A percentile compares a stretch with the other conserved stretches of the same genome.
These are phyloP conservation scores for Clarias pachynema DNA, from an alignment of 2,797 vertebrate genomes.

Conservation along the genomic window DNA sequence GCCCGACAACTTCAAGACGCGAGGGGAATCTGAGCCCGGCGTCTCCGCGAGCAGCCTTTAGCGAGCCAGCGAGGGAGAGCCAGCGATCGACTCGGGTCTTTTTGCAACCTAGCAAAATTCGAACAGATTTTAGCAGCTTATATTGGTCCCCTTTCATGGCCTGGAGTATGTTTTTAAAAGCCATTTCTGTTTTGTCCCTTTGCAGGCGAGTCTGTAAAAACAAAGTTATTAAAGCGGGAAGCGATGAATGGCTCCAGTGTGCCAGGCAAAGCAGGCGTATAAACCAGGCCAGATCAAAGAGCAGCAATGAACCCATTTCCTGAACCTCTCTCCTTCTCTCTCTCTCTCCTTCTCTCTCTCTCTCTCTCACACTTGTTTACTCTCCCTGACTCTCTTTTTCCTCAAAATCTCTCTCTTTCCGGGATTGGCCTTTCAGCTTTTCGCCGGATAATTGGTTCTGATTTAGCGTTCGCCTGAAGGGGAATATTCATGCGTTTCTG, in stretches of 20 bases:
- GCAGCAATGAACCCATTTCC: constrained; percentile 49
- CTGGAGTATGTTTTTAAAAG: constrained; percentile 53
- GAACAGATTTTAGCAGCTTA: constrained; percentile 52
- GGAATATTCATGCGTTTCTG: constrained; percentile 43
- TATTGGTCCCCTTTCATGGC: constrained; percentile 55
- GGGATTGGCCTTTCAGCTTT: constrained; percentile 33
- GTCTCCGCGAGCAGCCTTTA: not conserved
- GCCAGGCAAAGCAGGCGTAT: constrained; percentile 57
- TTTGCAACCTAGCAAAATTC: constrained; percentile 48
- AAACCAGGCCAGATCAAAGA: constrained; percentile 59
- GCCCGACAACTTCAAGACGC: not conserved
- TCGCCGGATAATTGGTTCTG: constrained; percentile 23
- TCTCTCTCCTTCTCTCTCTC: constrained; percentile 34
- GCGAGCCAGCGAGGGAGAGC: constrained; percentile 15
- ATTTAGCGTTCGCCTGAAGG: constrained; percentile 26
- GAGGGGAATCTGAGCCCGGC: not conserved
- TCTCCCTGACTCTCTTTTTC: constrained; percentile 37
- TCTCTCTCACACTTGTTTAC: constrained; percentile 29
- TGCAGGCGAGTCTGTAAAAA: constrained; percentile 59
- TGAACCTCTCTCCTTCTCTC: constrained; percentile 32
- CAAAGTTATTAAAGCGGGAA: constrained; percentile 61
- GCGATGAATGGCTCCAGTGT: constrained; percentile 60
- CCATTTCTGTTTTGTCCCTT: constrained; percentile 58
- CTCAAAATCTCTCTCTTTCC: constrained; percentile 34
- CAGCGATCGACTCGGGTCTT: constrained; percentile 14